A percentile compares a stretch with the other conserved stretches of the same genome.
Conservation (phyloP, 2,888 invertebrate species). For the Cheilosia impressa region DNA sequence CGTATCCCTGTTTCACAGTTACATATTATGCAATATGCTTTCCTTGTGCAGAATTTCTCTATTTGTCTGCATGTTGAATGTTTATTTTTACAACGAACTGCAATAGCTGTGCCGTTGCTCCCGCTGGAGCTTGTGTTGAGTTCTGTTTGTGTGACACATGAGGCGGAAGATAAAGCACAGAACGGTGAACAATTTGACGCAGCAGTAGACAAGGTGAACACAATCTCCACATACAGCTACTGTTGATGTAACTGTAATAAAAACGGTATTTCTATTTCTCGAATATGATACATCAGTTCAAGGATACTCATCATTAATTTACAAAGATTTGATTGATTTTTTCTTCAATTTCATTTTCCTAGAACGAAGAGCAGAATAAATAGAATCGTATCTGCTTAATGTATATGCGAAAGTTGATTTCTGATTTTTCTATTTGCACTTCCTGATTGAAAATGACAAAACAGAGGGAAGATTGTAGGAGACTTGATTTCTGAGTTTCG, state of each 20-base stretch:
- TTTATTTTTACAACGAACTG: neutral
- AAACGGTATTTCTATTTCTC: conserved; percentile 18
- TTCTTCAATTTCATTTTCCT: conserved; percentile 1
- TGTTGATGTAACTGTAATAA: neutral
- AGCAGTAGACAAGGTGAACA: neutral
- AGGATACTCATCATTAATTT: conserved; percentile 59
- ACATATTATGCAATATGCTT: too few relatives aligned
- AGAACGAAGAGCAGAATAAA: neutral
- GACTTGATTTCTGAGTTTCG: neutral
- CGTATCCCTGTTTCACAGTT: too few relatives aligned
- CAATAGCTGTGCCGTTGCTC: neutral
- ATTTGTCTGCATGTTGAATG: neutral
- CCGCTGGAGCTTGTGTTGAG: neutral
- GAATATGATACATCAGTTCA: conserved; percentile 45
- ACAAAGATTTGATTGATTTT: conserved; percentile 61
- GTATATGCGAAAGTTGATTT: conserved; percentile 19
- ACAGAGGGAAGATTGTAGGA: neutral
- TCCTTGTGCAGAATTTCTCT: neutral
- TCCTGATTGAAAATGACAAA: conserved; percentile 29
- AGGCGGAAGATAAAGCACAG: conserved; percentile 19
- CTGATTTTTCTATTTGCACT: conserved; percentile 35
- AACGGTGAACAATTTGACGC: conserved; percentile 22
- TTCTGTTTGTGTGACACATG: conserved; percentile 19
- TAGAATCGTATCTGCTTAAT: conserved; percentile 23
- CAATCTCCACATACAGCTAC: neutral